These are phyloP conservation scores for Cherax quadricarinatus DNA, from an alignment of 1,140 invertebrate genomes.

Conservation along the genomic window DNA sequence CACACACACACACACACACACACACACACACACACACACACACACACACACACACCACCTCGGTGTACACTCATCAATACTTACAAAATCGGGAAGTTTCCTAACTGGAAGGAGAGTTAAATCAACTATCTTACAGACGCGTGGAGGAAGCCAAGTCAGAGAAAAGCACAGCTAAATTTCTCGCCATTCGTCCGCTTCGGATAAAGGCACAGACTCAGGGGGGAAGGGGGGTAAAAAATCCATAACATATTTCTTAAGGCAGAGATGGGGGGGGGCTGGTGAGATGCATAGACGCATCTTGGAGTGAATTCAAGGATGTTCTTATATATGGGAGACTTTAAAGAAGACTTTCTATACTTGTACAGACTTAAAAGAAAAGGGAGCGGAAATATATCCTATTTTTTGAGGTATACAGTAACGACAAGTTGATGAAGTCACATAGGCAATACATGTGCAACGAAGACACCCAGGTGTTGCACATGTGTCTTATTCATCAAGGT, in stretches of 20 bases:
- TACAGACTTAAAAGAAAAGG: neutral
- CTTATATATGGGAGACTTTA: neutral
- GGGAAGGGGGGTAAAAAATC: conserved; percentile 8
- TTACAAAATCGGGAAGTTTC: too few relatives aligned
- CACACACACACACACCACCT: too few relatives aligned
- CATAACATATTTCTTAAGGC: conserved; percentile 55
- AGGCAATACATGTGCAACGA: too few relatives aligned
- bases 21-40: neutral
- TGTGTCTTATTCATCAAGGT: too few relatives aligned
- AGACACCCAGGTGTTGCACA: too few relatives aligned
- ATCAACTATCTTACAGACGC: too few relatives aligned
- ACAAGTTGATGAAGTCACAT: too few relatives aligned
- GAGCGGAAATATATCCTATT: neutral
- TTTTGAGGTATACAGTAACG: too few relatives aligned
- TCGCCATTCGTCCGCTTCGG: conserved; percentile 11
- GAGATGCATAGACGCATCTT: conserved; percentile 1
- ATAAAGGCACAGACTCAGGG: neutral
- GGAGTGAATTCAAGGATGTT: neutral
- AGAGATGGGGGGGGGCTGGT: conserved; percentile 41
- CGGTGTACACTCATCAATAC: too few relatives aligned
- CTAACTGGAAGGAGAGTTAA: too few relatives aligned
- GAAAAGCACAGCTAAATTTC: conserved; percentile 17
- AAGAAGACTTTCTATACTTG: neutral
- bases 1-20: too few relatives aligned
- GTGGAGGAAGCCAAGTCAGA: neutral